Base-by-base conservation (phyloP, 1,140 invertebrate genomes). In the Leptestheria dahalacensis region DNA sequence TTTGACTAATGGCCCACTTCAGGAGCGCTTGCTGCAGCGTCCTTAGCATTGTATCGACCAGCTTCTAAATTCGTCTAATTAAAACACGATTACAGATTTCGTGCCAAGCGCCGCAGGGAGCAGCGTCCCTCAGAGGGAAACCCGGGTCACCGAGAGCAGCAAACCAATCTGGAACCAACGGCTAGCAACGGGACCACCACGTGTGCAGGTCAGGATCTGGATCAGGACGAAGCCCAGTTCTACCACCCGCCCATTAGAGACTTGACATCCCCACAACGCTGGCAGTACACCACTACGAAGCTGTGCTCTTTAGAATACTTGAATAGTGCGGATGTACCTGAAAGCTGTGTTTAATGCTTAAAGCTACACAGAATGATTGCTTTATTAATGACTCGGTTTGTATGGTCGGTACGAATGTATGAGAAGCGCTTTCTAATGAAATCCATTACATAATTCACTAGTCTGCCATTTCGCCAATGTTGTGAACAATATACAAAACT, bases 281-380 rank as follows among this genome's bases (percentile, higher is more conserved):
- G 33, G 26, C 26, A 47, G 41, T 28, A 20, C 11, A 56, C 18
- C 10, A n/a, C 26, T n/a, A 23, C 53, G 12, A 23, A 56, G n/a
- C 26, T 56, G 12, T 10, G 15, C 33, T 25, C 6, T 15, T 41
- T 6, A 15, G 33, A 41, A 6, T 41, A 41, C 33, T 6, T 41
- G 33, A 41, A 41, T 15, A 41, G 33, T 41, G 33, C 53, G 53
- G 53, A 29, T 9, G 53, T 29, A 33, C 53, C 53, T 55, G 53
- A 55, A 25, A 55, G 53, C 18, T 55, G 53, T 10, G 53, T 55
- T 41, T 41, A 41, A 15, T 6, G 6, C 33, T 41, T 9, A 41
- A 41, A 41, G 33, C 15, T 41, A n/a, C 15, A 41, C 33, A 41
- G 33, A 15, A 9, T 41, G 33, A 9, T 41, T 41, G 33, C 33